These are phyloP conservation scores for Cephus spinipes DNA, from an alignment of 2,888 invertebrate species.

Conservation along the genomic window DNA sequence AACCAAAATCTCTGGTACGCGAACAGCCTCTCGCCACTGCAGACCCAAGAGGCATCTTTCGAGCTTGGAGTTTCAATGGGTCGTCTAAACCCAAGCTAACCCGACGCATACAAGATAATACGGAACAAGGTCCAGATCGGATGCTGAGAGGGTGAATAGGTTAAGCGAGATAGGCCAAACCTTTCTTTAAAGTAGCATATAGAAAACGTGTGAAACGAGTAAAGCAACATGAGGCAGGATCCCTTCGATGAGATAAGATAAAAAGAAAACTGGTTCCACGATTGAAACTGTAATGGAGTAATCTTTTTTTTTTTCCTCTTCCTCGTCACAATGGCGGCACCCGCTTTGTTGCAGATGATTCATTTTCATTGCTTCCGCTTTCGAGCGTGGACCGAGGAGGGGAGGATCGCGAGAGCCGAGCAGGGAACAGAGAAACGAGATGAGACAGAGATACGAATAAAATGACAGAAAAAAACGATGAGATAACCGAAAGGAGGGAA, in stretches of 20 bases:
- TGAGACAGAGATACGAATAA: background rate
- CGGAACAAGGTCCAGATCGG: background rate
- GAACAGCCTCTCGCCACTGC: too few relatives aligned
- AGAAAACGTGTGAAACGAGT: background rate
- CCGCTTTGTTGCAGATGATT: conserved; percentile 2
- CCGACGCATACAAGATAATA: background rate
- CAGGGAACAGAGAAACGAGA: background rate
- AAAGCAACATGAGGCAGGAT: background rate
- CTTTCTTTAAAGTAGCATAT: background rate
- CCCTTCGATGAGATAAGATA: background rate
- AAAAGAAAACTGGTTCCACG: background rate
- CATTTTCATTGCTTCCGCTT: conserved; percentile 4
- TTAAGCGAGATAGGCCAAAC: background rate
- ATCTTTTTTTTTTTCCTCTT: background rate
- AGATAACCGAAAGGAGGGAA: background rate
- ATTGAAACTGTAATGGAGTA: conserved; percentile 1
- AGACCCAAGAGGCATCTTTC: background rate
- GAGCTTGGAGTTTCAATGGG: background rate
- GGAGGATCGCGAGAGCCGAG: background rate
- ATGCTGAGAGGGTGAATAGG: background rate
- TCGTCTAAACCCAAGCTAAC: background rate
- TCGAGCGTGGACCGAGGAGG: background rate
- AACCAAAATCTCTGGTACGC: background rate
- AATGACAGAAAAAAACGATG: background rate
- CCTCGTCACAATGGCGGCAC: background rate